Evolutionary conservation across 2,888 invertebrate genomes (phyloP).

Genomic region (Napeogenes inachia): DNA sequence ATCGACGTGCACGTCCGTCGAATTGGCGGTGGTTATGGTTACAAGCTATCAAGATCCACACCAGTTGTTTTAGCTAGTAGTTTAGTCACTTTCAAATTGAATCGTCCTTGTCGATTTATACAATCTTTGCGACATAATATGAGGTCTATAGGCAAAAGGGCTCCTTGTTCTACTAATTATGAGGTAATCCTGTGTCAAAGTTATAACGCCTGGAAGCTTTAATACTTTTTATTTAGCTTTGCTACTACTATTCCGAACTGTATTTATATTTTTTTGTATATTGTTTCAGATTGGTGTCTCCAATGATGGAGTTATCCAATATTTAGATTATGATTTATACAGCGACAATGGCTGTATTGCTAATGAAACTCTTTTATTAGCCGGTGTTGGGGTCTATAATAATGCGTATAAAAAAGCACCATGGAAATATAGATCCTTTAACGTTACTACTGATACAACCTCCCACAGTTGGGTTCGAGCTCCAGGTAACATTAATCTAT

Average conservation of each 20-base stretch:
- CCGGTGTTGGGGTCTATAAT: conserved; percentile 30
- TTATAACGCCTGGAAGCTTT: not conserved
- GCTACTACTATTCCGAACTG: not conserved
- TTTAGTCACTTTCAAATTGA: conserved; percentile 80
- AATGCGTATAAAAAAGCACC: conserved; percentile 44
- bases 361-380: conserved; percentile 40
- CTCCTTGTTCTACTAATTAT: conserved; percentile 79
- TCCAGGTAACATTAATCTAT: conserved; percentile 41
- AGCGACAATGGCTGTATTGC: conserved; percentile 65
- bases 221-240: not conserved
- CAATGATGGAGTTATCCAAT: conserved; percentile 68
- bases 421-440: conserved; percentile 45
- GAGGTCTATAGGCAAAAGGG: conserved; percentile 82
- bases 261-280: not conserved
- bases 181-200: conserved; percentile 61
- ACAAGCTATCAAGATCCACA: conserved; percentile 80
- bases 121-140: conserved; percentile 85
- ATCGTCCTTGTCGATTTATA: conserved; percentile 83
- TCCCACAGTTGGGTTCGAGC: conserved; percentile 50
- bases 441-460: conserved; percentile 47
- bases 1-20: conserved; percentile 49
- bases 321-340: conserved; percentile 65
- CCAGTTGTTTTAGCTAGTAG: conserved; percentile 81
- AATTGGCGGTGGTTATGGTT: conserved; percentile 81
- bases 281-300: conserved; percentile 45